Evolutionary conservation across 1,140 invertebrate species (phyloP).

Genomic region (Popillia japonica): DNA sequence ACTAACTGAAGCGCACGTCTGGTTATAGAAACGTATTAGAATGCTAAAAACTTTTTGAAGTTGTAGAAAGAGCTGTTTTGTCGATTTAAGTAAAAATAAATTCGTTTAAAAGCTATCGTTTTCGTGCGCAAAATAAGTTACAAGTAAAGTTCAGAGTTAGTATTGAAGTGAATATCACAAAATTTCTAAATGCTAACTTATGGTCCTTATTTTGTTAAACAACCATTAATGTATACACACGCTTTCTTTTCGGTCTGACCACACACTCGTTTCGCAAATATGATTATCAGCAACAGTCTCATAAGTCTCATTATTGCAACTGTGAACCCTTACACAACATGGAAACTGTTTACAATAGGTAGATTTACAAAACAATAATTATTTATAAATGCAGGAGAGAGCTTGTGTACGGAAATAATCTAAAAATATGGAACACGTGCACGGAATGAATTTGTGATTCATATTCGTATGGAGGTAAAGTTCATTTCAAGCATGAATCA

Average conservation of each 20-base stretch:
- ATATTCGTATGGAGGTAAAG: neutral
- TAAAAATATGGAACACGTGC: constrained; percentile 14
- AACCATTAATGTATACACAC: too few relatives aligned
- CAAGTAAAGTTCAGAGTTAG: too few relatives aligned
- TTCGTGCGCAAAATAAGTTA: too few relatives aligned
- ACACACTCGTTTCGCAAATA: neutral
- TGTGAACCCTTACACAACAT: neutral
- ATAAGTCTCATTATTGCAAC: neutral
- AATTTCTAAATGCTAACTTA: too few relatives aligned
- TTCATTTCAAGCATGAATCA: constrained; percentile 2
- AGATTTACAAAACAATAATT: neutral
- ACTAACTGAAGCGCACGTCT: neutral
- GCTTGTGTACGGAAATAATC: neutral
- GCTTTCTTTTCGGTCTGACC: too few relatives aligned
- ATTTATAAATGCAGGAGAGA: neutral
- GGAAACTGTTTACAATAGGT: neutral
- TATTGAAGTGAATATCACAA: too few relatives aligned
- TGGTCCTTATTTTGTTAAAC: too few relatives aligned
- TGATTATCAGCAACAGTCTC: neutral
- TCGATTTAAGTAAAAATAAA: too few relatives aligned
- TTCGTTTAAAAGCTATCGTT: too few relatives aligned
- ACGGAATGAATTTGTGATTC: neutral
- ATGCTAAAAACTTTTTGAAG: too few relatives aligned
- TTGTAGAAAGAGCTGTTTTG: too few relatives aligned
- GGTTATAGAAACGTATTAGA: too few relatives aligned